Conservation (phyloP, 2,113 vertebrate species). For the Alexandromys fortis region DNA sequence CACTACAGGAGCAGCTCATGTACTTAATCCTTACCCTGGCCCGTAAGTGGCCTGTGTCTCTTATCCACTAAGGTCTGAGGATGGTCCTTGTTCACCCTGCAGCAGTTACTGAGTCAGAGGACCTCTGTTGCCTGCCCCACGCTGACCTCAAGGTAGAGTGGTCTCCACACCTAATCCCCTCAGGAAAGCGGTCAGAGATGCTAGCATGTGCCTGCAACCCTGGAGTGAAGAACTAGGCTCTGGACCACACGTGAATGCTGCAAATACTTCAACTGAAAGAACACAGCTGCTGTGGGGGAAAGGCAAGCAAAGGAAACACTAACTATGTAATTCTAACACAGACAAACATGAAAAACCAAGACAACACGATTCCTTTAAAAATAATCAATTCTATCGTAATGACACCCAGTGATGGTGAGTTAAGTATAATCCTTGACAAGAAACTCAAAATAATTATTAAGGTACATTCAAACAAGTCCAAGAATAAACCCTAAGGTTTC, state of each 20-base stretch:
- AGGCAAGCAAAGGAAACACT: background rate
- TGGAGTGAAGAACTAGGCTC: background rate
- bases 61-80: background rate
- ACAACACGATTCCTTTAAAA: background rate
- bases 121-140: background rate
- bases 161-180: background rate
- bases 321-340: background rate
- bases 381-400: background rate
- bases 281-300: background rate
- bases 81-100: background rate
- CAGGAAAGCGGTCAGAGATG: no score
- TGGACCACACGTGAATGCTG: background rate
- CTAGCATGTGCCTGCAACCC: no score
- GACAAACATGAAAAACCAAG: background rate
- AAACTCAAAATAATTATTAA: background rate
- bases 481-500: background rate
- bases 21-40: background rate
- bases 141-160: background rate
- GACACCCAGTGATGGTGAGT: background rate
- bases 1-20: background rate
- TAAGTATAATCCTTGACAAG: background rate
- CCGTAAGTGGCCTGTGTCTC: background rate
- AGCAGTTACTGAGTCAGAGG: background rate
- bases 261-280: background rate
- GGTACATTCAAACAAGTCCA: background rate